Percentiles rank a stretch among this genome's conserved stretches.
These are phyloP conservation scores for Oceanites oceanicus DNA, from an alignment of 2,113 vertebrate genomes.

Conservation along the genomic window DNA sequence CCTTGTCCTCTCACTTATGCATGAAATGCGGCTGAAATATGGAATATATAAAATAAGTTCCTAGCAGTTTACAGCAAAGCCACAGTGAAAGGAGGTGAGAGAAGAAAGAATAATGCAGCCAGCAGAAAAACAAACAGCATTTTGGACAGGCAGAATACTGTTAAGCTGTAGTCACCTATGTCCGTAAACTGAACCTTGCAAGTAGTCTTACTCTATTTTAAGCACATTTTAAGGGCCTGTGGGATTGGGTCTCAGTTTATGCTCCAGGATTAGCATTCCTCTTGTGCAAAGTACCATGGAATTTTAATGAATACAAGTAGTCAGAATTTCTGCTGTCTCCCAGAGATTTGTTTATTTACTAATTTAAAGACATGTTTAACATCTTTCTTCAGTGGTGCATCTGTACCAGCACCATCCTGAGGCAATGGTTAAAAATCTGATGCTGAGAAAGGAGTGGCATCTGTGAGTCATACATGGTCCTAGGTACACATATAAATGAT, in stretches of 20 bases:
- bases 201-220: not conserved
- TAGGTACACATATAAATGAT: not conserved
- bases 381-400: not conserved
- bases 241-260: not conserved
- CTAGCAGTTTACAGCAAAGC: not conserved
- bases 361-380: not conserved
- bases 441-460: not conserved
- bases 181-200: not conserved
- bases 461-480: not conserved
- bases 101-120: not conserved
- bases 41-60: not conserved
- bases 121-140: not conserved
- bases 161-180: not conserved
- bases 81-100: not conserved
- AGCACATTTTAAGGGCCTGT: not conserved
- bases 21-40: not conserved
- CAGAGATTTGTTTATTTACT: conserved; percentile 22
- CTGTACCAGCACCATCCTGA: not conserved
- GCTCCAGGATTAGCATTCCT: conserved; percentile 25
- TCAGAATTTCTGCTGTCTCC: not conserved
- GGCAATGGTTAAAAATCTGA: not conserved
- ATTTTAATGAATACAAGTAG: conserved; percentile 51
- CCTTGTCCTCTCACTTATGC: not conserved
- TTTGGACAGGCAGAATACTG: not conserved
- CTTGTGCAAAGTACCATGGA: conserved; percentile 37